Conservation (phyloP, 2,797 vertebrate genomes). For the Melanogrammus aeglefinus region DNA sequence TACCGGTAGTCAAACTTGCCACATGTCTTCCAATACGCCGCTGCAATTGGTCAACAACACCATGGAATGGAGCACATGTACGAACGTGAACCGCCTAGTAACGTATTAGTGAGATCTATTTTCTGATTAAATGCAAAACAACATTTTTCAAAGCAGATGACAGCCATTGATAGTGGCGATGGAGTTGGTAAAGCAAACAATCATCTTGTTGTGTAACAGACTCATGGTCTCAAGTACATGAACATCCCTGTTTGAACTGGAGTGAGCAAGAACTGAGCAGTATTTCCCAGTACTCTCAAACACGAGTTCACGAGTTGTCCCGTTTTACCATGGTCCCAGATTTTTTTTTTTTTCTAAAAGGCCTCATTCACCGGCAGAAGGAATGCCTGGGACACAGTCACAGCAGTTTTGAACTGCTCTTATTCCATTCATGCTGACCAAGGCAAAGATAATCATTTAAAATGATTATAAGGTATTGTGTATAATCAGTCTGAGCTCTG, state of each 20-base stretch:
- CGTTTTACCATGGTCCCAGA: conserved; percentile 6
- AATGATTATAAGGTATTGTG: background rate
- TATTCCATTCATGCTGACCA: conserved; percentile 29
- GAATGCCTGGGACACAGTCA: conserved; percentile 30
- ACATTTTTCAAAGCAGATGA: background rate
- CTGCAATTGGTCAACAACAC: no score
- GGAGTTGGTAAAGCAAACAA: background rate
- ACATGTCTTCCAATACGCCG: no score
- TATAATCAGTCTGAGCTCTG: background rate
- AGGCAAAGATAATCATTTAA: background rate
- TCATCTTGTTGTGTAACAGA: background rate
- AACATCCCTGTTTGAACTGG: background rate
- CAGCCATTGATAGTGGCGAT: background rate
- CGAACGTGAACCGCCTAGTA: background rate
- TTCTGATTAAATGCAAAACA: no score
- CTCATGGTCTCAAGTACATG: background rate
- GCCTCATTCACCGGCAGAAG: conserved; percentile 18
- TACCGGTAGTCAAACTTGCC: background rate
- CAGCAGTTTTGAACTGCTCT: conserved; percentile 20
- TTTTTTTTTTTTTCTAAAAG: background rate
- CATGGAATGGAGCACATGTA: background rate
- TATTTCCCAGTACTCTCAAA: background rate
- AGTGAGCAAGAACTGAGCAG: background rate
- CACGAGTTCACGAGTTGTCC: conserved; percentile 1
- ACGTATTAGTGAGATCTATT: no score